These are phyloP conservation scores for Zosterops pallidus DNA, from an alignment of 2,113 vertebrate species.

Conservation along the genomic window DNA sequence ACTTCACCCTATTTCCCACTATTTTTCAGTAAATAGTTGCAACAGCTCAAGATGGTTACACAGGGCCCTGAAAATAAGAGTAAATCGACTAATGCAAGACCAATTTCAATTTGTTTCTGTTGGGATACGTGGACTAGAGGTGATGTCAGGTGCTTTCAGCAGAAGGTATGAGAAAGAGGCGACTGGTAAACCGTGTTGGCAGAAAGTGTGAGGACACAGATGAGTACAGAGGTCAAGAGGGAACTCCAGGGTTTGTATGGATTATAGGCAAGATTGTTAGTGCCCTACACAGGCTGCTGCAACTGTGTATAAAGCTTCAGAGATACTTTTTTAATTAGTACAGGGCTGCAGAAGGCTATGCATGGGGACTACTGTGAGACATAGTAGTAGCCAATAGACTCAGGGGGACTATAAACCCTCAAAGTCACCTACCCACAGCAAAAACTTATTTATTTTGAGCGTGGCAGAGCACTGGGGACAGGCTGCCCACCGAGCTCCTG, in stretches of 20 bases:
- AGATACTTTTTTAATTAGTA: fast-evolving
- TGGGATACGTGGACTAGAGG: not conserved
- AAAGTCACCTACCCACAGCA: fast-evolving
- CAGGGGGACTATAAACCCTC: fast-evolving
- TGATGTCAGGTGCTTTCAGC: fast-evolving
- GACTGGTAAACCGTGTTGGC: fast-evolving
- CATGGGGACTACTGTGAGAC: fast-evolving
- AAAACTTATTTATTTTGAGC: too few species aligned
- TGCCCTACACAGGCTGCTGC: fast-evolving
- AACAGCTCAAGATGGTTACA: not conserved
- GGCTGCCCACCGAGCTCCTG: too few species aligned
- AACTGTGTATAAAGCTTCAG: fast-evolving
- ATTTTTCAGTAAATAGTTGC: not conserved
- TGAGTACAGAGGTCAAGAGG: fast-evolving
- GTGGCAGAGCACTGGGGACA: not conserved
- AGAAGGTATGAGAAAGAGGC: not conserved
- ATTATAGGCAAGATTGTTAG: not conserved
- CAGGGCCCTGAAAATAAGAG: not conserved
- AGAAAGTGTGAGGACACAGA: not conserved
- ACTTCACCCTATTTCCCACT: not conserved
- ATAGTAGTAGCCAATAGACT: fast-evolving
- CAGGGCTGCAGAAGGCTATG: fast-evolving
- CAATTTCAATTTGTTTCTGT: not conserved
- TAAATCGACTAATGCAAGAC: fast-evolving
- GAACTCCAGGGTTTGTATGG: fast-evolving